phyloP scores from a whole-genome alignment of 2,888 invertebrate genomes.

The Ectobius pallidus region DNA sequence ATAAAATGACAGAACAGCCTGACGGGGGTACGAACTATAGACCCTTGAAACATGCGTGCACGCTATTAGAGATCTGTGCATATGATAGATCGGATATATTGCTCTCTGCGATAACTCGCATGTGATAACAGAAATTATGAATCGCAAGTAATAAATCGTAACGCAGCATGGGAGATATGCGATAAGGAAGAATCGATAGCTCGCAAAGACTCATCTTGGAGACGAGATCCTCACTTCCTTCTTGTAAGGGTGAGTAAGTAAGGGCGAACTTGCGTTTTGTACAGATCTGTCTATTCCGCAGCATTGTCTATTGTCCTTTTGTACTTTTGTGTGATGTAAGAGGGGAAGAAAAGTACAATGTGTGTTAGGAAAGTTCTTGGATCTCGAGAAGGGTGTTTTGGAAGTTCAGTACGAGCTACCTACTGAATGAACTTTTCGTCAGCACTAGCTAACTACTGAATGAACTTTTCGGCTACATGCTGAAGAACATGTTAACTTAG shows the following conservation, averaged over 20 bases:
- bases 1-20: too few relatives aligned
- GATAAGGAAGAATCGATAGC: too few relatives aligned
- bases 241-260: background rate
- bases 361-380: too few relatives aligned
- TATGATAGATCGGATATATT: background rate
- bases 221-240: background rate
- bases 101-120: background rate
- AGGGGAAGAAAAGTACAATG: too few relatives aligned
- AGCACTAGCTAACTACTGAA: too few relatives aligned
- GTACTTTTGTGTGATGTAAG: background rate
- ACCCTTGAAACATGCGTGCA: background rate
- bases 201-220: background rate
- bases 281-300: background rate
- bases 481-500: too few relatives aligned
- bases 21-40: background rate
- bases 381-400: too few relatives aligned
- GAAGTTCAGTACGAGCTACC: too few relatives aligned
- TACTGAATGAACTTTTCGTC: too few relatives aligned
- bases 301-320: constrained; percentile 1
- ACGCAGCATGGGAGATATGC: background rate
- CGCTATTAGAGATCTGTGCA: background rate
- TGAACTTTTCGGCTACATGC: too few relatives aligned
- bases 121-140: constrained; percentile 10
- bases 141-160: background rate
- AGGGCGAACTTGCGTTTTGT: background rate